Base-by-base conservation (phyloP, 2,797 vertebrate species). In the Acropternis orthonyx region DNA sequence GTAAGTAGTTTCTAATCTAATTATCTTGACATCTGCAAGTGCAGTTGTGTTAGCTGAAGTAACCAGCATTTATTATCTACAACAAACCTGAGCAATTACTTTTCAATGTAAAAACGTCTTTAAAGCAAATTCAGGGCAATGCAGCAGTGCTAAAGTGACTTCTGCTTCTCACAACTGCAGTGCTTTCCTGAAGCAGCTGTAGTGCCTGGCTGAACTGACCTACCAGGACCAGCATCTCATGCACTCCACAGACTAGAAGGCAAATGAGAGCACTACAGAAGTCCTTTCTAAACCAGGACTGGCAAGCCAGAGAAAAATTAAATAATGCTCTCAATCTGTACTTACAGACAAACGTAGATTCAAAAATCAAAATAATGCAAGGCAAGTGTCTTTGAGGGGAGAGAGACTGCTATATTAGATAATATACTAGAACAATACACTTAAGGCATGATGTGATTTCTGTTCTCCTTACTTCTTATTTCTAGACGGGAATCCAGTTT, bases 191-290 rank as follows among this genome's bases (percentile, higher is more conserved):
- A 73, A 73, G 49, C 23, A 59, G 30, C n/a, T 62, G 55, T 39
- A 41, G 36, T 6, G 23, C 19, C 27, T 36, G 59, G 11, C 12
- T 62, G 37, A 17, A 20, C 58, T 36, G 28, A 32, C 34, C 41
- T 10, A 1, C 41, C 61, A n/a, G 36, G 48, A 51, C 36, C 61
- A 67, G 23, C 17, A 62, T 26, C 30, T 23, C 61, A 17, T 63
- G 22, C 41, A 18, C 22, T n/a, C 26, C 32, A 28, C 41, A 34
- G 32, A 56, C 14, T 32, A 56, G 41, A 34, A 14, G 22, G 36
- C 18, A 80, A 71, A 56, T 1, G 1, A 13, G 27, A 14, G 22
- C 2, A 1, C 28, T 59, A 11, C 1, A 3, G 10, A 86, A 69
- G 30, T 16, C 46, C 51, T 71, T 56, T 26, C 67, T 37, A 34